A percentile compares a stretch with the other conserved stretches of the same genome.
Conservation (phyloP, 1,140 invertebrate species). For the Orchesella cincta region DNA sequence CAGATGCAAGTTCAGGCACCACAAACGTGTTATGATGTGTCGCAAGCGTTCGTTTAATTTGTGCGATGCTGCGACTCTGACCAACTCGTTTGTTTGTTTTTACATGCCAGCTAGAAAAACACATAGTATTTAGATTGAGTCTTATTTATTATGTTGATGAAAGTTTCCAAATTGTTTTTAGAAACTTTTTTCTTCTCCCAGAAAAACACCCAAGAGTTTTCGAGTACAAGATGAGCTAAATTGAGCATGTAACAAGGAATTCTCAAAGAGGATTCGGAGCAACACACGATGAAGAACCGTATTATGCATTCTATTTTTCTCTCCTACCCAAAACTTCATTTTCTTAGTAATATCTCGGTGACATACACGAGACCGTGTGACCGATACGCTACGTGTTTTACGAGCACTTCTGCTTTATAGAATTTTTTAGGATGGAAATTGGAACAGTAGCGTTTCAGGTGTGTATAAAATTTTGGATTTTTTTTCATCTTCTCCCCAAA, state of each 20-base stretch:
- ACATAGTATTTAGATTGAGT: neutral
- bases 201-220: neutral
- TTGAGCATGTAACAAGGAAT: neutral
- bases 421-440: neutral
- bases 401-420: neutral
- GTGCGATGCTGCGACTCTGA: no score
- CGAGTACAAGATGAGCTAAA: neutral
- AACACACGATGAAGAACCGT: neutral
- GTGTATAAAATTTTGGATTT: no score
- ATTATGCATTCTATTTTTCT: neutral
- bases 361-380: neutral
- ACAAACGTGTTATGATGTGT: no score
- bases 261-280: neutral
- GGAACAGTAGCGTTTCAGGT: neutral
- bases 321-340: neutral
- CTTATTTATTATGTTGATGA: conserved; percentile 9
- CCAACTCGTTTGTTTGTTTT: conserved; percentile 12
- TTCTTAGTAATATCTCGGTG: neutral
- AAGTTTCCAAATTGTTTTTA: neutral
- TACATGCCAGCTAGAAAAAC: neutral
- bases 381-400: neutral
- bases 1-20: no score
- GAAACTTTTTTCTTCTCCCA: neutral
- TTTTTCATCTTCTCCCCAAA: no score
- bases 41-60: no score